phyloP scores from a whole-genome alignment of 2,113 vertebrate genomes.

The Todiramphus saurophagus region DNA sequence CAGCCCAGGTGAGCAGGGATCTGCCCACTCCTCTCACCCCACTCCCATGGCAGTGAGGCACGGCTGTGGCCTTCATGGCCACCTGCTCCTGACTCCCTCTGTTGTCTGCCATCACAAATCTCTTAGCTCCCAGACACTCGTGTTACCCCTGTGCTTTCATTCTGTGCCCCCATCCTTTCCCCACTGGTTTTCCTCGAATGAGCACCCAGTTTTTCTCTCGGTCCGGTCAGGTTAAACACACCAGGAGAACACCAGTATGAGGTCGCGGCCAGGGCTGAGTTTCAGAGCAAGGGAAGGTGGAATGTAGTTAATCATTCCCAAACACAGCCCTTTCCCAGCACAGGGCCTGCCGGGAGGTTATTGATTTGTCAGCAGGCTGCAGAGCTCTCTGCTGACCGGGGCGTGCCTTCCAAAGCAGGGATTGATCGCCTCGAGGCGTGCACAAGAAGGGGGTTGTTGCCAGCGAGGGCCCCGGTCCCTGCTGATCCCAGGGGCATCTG shows the following conservation, averaged over 20 bases:
- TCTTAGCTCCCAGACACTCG: background rate
- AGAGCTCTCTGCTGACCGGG: background rate
- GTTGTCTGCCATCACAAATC: background rate
- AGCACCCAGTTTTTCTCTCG: background rate
- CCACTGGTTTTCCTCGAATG: background rate
- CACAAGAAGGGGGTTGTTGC: background rate
- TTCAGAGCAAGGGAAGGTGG: background rate
- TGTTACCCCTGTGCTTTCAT: background rate
- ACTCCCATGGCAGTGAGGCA: background rate
- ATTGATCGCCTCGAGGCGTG: fast-evolving
- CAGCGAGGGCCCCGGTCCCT: fast-evolving
- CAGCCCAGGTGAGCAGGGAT: background rate
- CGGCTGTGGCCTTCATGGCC: background rate
- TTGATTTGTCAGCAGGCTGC: background rate
- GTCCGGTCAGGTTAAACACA: background rate
- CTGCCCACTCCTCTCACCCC: background rate
- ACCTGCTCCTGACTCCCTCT: background rate
- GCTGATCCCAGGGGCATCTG: background rate
- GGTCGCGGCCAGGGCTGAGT: background rate
- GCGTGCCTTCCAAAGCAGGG: background rate
- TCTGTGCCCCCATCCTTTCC: background rate
- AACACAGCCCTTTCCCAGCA: fast-evolving
- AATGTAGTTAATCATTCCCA: background rate
- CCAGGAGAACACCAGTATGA: background rate
- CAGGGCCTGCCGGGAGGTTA: fast-evolving